Conservation (phyloP, 2,888 invertebrate species). For the Aphodius granarius region DNA sequence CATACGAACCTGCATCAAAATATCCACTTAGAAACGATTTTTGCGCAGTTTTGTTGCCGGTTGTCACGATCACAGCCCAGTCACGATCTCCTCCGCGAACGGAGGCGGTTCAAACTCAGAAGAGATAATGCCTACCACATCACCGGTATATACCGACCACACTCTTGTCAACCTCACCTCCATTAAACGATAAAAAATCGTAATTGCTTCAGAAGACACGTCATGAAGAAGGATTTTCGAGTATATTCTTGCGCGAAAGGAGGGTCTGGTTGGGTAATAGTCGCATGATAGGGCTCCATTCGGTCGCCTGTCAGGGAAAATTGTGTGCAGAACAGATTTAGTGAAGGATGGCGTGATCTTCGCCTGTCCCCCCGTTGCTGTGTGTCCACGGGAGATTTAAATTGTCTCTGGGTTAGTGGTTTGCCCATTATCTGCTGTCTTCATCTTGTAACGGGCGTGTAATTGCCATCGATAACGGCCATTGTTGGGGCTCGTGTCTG, state of each 20-base stretch:
- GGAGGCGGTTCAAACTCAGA: slow-evolving; percentile 33
- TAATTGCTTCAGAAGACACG: not conserved
- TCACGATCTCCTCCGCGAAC: slow-evolving; percentile 48
- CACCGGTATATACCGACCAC: slow-evolving; percentile 21
- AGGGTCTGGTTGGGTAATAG: not conserved
- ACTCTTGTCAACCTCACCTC: slow-evolving; percentile 13
- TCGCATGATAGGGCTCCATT: slow-evolving; percentile 50
- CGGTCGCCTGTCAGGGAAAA: slow-evolving; percentile 45
- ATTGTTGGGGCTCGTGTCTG: slow-evolving; percentile 34
- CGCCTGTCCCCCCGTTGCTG: slow-evolving; percentile 43
- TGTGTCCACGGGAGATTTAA: slow-evolving; percentile 49
- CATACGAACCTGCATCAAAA: slow-evolving; percentile 44
- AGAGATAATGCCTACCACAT: slow-evolving; percentile 28
- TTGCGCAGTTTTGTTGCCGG: slow-evolving; percentile 36
- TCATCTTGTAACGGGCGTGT: slow-evolving; percentile 47
- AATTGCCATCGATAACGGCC: slow-evolving; percentile 44
- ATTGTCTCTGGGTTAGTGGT: slow-evolving; percentile 51
- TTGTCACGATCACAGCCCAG: slow-evolving; percentile 50
- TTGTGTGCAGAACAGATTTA: slow-evolving; percentile 52
- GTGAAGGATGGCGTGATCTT: slow-evolving; percentile 54
- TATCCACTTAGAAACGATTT: slow-evolving; percentile 48
- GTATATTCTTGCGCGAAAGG: not conserved
- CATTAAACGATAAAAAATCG: not conserved
- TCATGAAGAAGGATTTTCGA: not conserved
- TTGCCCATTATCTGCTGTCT: slow-evolving; percentile 49